These are phyloP conservation scores for Euphonia xanthogaster DNA, from an alignment of 2,797 vertebrate genomes.

Conservation along the genomic window DNA sequence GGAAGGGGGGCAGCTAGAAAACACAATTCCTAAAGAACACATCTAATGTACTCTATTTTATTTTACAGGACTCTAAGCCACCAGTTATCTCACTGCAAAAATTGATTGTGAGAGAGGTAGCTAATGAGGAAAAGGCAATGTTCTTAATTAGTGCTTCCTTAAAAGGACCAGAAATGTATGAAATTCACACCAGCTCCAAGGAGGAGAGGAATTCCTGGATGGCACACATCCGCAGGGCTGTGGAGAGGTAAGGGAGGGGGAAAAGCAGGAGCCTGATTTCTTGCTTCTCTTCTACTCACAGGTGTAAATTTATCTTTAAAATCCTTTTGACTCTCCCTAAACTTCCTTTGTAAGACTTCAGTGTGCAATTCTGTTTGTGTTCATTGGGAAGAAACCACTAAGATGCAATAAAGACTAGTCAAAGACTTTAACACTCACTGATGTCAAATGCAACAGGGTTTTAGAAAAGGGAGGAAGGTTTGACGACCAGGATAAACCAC, in stretches of 20 bases:
- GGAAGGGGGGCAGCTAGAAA: neutral
- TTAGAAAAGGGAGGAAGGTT: neutral
- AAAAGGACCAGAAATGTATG: conserved; percentile 88
- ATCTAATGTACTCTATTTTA: neutral
- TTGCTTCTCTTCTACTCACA: neutral
- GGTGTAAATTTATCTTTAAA: neutral
- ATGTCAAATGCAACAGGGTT: neutral
- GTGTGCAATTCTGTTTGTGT: neutral
- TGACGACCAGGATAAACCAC: neutral
- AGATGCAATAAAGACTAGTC: neutral
- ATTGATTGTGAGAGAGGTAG: conserved; percentile 91
- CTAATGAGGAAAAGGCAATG: conserved; percentile 89
- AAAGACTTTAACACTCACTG: neutral
- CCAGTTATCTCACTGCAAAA: conserved; percentile 88
- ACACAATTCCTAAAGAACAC: neutral
- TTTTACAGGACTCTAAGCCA: conserved; percentile 86
- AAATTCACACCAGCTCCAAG: conserved; percentile 85
- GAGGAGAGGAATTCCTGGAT: conserved; percentile 87
- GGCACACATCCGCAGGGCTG: conserved; percentile 82
- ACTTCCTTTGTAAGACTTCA: neutral
- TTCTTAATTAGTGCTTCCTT: conserved; percentile 88
- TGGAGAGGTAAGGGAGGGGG: conserved; percentile 78
- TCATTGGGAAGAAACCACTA: neutral
- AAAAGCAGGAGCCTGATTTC: neutral
- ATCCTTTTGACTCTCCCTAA: neutral